These are phyloP conservation scores for Macrochelys suwanniensis DNA, from an alignment of 2,797 vertebrate genomes.

Conservation along the genomic window DNA sequence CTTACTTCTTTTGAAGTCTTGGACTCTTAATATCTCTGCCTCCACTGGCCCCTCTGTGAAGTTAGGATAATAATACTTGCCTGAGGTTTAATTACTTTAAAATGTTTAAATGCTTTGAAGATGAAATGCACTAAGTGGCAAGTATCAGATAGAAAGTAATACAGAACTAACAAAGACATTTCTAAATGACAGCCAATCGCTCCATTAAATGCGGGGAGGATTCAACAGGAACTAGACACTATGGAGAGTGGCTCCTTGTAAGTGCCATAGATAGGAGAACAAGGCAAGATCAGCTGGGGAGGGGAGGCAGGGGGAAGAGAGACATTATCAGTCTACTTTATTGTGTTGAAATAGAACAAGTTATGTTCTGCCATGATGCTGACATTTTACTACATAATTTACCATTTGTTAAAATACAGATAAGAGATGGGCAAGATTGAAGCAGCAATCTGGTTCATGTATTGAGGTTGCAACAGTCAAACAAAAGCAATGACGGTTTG, in stretches of 20 bases:
- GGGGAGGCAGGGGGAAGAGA: accelerated
- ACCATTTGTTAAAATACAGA: neutral
- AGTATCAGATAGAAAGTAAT: neutral
- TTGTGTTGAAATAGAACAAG: neutral
- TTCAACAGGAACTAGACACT: neutral
- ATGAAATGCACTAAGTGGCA: neutral
- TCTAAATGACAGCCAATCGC: neutral
- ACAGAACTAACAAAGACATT: neutral
- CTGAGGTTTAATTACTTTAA: neutral
- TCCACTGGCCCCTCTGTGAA: neutral
- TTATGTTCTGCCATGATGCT: neutral
- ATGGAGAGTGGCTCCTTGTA: neutral
- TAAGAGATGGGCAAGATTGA: neutral
- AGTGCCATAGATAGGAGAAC: neutral
- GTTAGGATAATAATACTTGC: neutral
- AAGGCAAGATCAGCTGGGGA: neutral
- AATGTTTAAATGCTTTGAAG: neutral
- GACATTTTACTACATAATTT: neutral
- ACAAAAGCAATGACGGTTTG: neutral
- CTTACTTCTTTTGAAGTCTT: neutral
- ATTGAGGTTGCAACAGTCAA: neutral
- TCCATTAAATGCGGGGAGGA: neutral
- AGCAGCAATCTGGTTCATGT: neutral
- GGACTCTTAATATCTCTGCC: neutral
- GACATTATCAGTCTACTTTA: neutral